These are phyloP conservation scores for Galago senegalensis DNA, from an alignment of 2,797 vertebrate species.

Conservation along the genomic window DNA sequence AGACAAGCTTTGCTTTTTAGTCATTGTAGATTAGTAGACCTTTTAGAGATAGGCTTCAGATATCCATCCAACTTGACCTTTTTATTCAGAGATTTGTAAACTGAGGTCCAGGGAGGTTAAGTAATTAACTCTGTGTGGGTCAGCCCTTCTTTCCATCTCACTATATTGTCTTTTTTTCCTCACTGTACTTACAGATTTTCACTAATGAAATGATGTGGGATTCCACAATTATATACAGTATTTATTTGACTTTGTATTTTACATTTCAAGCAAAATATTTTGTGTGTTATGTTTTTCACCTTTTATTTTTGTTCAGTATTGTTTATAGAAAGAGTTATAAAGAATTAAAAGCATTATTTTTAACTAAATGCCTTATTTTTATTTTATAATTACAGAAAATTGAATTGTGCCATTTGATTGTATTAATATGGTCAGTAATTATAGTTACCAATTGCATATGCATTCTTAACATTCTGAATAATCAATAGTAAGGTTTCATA, in stretches of 20 bases:
- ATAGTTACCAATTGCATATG: background rate
- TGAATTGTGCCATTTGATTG: background rate
- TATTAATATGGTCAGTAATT: conserved; percentile 8
- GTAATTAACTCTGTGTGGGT: background rate
- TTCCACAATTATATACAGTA: background rate
- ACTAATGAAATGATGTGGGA: background rate
- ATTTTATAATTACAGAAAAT: conserved; percentile 2
- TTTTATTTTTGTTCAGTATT: background rate
- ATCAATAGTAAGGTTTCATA: background rate
- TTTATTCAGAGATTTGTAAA: background rate
- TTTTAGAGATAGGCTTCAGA: background rate
- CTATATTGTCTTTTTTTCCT: background rate
- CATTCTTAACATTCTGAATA: conserved; percentile 25
- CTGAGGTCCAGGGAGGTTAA: conserved; percentile 8
- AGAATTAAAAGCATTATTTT: conserved; percentile 40
- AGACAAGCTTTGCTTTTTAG: background rate
- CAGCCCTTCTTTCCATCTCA: background rate
- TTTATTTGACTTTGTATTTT: conserved; percentile 32
- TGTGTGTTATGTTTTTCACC: background rate
- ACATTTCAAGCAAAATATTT: conserved; percentile 39
- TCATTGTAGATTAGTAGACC: background rate
- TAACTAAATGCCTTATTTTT: background rate
- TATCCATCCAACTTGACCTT: background rate
- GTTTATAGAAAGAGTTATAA: background rate
- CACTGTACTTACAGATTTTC: background rate